Evolutionary conservation across 1,140 invertebrate species (phyloP), one percentile per base, ranked within the genome.

Genomic region (Habropoda laboriosa): DNA sequence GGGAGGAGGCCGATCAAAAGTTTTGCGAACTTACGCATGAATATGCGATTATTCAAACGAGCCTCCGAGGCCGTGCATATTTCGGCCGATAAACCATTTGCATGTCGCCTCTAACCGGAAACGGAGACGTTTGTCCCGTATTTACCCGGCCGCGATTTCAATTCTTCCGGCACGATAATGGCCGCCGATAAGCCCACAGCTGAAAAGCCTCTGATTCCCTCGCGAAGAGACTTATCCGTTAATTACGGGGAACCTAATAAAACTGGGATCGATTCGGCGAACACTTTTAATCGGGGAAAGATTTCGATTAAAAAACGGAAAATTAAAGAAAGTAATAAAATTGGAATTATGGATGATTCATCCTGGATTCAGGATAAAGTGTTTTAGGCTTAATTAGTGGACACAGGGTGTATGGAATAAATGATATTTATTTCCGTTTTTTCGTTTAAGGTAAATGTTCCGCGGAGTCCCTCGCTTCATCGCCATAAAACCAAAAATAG

Each of bases 1-100:
- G n/a, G n/a, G n/a, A n/a, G n/a, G n/a, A n/a, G n/a, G n/a, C n/a
- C 16, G 58, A 74, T 74, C 57, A 38, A 38, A 74, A 74, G 42
- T 63, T 74, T 49, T 58, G n/a, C 71, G 30, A 38, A 32, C 58
- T 63, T 47, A 49, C 42, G 71, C 57, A 74, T 74, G 71, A 74
- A 74, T 74, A 74, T 74, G 71, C 57, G 71, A 74, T 74, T 74
- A 74, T 74, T 74, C 71, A 74, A 73, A 73, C 45, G 13, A 24
- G 16, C 3, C 12, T 38, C 24, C 1, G 4, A n/a, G 6, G n/a
- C 13, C 42, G 57, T n/a, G n/a, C 71, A 63, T 74, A 74, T 74
- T 51, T 63, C 42, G 55, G 10, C n/a, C 55, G 70, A 72, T 72
- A 21, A 60, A 60, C 30, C 70, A 73, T 73, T 74, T 38, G 71